Conservation (phyloP, 2,797 vertebrate species). For the Takifugu ocellatus region DNA sequence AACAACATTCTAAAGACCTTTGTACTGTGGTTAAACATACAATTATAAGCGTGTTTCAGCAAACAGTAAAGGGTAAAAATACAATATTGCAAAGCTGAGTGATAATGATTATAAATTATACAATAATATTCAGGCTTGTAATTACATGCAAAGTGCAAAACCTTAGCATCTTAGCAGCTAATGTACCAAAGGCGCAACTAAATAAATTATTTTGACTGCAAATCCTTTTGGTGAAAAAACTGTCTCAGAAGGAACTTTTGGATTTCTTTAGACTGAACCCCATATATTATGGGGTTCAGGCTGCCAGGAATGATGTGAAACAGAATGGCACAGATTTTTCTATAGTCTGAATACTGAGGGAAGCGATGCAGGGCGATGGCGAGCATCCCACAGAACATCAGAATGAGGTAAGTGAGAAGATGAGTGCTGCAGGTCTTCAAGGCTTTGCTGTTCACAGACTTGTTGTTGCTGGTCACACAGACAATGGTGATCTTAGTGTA, state of each 20-base stretch:
- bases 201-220: neutral
- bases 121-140: too few species aligned
- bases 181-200: too few species aligned
- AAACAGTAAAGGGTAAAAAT: too few species aligned
- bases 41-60: too few species aligned
- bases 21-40: too few species aligned
- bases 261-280: conserved; percentile 33
- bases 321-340: conserved; percentile 23
- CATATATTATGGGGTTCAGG: conserved; percentile 45
- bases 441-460: conserved; percentile 47
- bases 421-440: conserved; percentile 41
- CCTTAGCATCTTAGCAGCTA: too few species aligned
- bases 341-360: conserved; percentile 32
- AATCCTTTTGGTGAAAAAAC: conserved; percentile 3
- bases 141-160: too few species aligned
- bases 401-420: conserved; percentile 29
- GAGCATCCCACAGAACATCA: conserved; percentile 9
- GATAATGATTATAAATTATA: too few species aligned
- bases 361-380: conserved; percentile 34
- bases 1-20: too few species aligned
- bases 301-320: conserved; percentile 34
- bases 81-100: too few species aligned
- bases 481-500: conserved; percentile 30
- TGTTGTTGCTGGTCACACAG: conserved; percentile 42
- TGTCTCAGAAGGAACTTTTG: conserved; percentile 4